Base-by-base conservation (phyloP, 2,888 invertebrate species). In the Drosophila anomelani region DNA sequence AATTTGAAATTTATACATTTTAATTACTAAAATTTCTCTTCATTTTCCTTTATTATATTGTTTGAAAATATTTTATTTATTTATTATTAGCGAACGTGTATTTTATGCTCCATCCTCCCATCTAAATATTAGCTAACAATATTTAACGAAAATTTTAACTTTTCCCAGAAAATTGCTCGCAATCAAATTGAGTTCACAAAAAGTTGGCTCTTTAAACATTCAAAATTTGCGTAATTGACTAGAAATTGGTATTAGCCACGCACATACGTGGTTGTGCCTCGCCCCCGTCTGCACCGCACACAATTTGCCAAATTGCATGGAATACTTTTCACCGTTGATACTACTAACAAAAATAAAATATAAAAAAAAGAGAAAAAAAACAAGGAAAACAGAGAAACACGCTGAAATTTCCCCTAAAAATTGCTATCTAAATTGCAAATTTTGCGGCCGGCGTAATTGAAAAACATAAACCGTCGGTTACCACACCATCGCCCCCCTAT, bases 351-450 rank as follows among this genome's bases (percentile, higher is more conserved):
- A 64, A 68, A 62, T 51, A 64, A 23, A 39, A 51, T 8, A 51
- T 23, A 34, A 55, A 17, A 26, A 10, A 4, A n/a, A 23, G 4
- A 4, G 4, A 36, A 38, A 17, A 2, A 34, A 20, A 1, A 7
- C n/a, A 49, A 8, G 4, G 43, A 17, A 29, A 12, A 17, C 23
- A 57, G 12, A 10, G 38, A 44, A 69, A 75, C 66, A 79, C 41
- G 23, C 13, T 46, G 47, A 57, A 67, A 46, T 47, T 56, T 56
- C 23, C 55, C 44, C 56, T 59, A 41, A 76, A 76, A 75, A 70
- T 75, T 71, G 77, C 76, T 78, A 86, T 83, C 80, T 84, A 86
- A 84, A 86, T 87, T 84, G 81, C 87, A 86, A 84, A 86, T 84
- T 84, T 75, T 58, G 81, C 59, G 87, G 80, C 72, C 75, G 67